Evolutionary conservation across 2,113 vertebrate genomes (phyloP).

Genomic region (Phrynosoma blainvillii): DNA sequence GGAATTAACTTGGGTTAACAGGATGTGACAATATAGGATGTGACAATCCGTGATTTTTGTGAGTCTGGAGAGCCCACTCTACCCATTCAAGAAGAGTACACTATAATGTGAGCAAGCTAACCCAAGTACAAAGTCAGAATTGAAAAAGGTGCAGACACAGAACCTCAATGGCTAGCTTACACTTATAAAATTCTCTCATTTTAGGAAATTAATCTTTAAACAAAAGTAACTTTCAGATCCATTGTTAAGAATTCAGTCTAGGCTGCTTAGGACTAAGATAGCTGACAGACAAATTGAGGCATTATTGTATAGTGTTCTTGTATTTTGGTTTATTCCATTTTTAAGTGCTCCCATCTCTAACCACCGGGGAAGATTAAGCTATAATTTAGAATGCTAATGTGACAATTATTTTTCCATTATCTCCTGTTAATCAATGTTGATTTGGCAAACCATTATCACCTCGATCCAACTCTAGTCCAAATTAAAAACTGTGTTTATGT

Average conservation of each 20-base stretch:
- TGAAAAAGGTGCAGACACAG: not conserved
- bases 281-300: too few relatives aligned
- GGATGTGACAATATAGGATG: too few relatives aligned
- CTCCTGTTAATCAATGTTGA: not conserved
- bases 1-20: not conserved
- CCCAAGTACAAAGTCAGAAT: not conserved
- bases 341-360: constrained; percentile 16
- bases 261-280: not conserved
- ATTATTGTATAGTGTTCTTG: not conserved
- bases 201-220: not conserved
- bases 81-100: too few relatives aligned
- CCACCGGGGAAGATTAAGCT: not conserved
- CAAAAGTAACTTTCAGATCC: not conserved
- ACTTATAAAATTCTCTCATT: not conserved
- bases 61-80: too few relatives aligned
- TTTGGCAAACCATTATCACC: not conserved
- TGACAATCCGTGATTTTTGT: too few relatives aligned
- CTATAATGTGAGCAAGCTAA: not conserved
- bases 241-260: not conserved
- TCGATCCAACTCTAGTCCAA: not conserved
- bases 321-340: not conserved
- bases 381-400: not conserved
- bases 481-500: not conserved
- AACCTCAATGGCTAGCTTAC: not conserved
- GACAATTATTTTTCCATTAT: not conserved